These are phyloP conservation scores for Formica exsecta DNA, from an alignment of 1,140 invertebrate genomes.

Conservation along the genomic window DNA sequence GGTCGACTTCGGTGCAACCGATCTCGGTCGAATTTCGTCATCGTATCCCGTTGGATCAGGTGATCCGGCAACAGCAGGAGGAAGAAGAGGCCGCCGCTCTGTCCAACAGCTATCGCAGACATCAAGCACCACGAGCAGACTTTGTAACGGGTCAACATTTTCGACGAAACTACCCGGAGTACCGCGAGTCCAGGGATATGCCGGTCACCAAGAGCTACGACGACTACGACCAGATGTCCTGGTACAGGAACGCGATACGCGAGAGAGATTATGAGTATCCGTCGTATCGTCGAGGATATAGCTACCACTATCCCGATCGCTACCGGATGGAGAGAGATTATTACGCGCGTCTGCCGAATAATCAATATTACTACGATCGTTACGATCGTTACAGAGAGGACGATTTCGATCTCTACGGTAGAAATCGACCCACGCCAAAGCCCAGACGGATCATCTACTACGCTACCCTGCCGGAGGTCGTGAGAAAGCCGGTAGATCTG, in stretches of 20 bases:
- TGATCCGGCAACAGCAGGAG: conserved; percentile 53
- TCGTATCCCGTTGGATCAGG: conserved; percentile 72
- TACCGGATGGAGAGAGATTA: conserved; percentile 79
- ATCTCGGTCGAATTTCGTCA: conserved; percentile 81
- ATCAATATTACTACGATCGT: conserved; percentile 69
- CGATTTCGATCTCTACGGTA: conserved; percentile 78
- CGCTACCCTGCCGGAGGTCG: conserved; percentile 85
- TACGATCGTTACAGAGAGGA: conserved; percentile 82
- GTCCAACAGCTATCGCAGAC: conserved; percentile 51
- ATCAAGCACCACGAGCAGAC: conserved; percentile 78
- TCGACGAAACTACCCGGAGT: conserved; percentile 72
- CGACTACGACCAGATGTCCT: conserved; percentile 78
- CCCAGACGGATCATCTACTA: conserved; percentile 86
- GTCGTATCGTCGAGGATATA: conserved; percentile 65
- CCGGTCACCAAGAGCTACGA: conserved; percentile 74
- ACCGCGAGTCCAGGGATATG: conserved; percentile 79
- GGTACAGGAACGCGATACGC: conserved; percentile 72
- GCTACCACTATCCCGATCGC: conserved; percentile 78
- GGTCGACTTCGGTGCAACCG: conserved; percentile 80
- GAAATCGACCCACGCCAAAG: conserved; percentile 79
- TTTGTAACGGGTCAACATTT: conserved; percentile 81
- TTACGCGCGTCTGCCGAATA: conserved; percentile 68
- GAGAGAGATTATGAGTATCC: conserved; percentile 79
- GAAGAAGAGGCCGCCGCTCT: conserved; percentile 48
- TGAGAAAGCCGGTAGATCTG: conserved; percentile 83